phyloP scores from a whole-genome alignment of 2,797 vertebrate species.

The Sciurus carolinensis region DNA sequence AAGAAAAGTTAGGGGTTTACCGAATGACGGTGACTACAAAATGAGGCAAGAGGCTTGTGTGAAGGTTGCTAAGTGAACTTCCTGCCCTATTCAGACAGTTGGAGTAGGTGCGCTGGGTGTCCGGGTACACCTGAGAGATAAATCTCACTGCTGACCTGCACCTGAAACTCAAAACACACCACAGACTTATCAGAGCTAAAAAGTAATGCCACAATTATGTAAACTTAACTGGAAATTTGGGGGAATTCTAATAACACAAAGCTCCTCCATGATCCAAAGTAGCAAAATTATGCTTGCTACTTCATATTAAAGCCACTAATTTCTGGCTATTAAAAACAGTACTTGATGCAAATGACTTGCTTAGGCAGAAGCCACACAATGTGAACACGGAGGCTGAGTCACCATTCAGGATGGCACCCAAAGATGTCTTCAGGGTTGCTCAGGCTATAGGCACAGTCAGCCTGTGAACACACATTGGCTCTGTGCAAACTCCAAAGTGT shows the following conservation, averaged over 20 bases:
- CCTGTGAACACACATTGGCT: neutral
- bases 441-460: accelerated
- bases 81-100: neutral
- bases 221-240: slow-evolving; percentile 84
- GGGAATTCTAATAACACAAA: slow-evolving; percentile 87
- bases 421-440: neutral
- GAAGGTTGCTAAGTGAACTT: slow-evolving; percentile 39
- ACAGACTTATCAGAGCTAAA: slow-evolving; percentile 21
- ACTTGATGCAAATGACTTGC: neutral
- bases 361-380: neutral
- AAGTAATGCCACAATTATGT: neutral
- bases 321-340: neutral
- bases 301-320: slow-evolving; percentile 37
- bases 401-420: accelerated
- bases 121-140: slow-evolving; percentile 53
- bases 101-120: neutral
- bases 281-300: slow-evolving; percentile 62
- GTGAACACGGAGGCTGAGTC: neutral
- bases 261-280: slow-evolving; percentile 62
- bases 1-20: slow-evolving; percentile 89
- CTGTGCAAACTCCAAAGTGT: neutral
- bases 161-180: slow-evolving; percentile 79
- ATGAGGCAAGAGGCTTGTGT: slow-evolving; percentile 58
- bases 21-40: slow-evolving; percentile 69
- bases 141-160: neutral